phyloP scores from a whole-genome alignment of 2,113 vertebrate genomes.

The Eulemur rufifrons region DNA sequence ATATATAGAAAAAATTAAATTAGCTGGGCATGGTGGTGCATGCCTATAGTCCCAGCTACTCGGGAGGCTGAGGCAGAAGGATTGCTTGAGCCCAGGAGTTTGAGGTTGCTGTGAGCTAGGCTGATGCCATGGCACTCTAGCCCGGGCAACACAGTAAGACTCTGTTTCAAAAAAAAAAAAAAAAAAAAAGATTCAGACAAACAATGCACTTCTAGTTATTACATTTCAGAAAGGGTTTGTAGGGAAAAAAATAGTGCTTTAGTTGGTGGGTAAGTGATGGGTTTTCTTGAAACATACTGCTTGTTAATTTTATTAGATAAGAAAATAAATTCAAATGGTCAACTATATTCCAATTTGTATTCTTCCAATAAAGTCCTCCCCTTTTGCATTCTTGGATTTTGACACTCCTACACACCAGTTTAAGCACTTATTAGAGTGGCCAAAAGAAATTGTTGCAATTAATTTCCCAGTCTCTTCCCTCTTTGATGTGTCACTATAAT shows the following conservation, averaged over 20 bases:
- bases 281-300: constrained; percentile 66
- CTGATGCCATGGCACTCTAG: no score
- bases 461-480: constrained; percentile 80
- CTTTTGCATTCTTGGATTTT: constrained; percentile 72
- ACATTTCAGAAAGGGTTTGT: neutral
- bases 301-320: constrained; percentile 72
- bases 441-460: constrained; percentile 83
- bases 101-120: no score
- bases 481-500: constrained; percentile 82
- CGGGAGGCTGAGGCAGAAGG: no score
- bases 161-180: no score
- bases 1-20: no score
- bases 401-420: constrained; percentile 81
- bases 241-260: neutral
- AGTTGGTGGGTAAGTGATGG: constrained; percentile 22
- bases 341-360: constrained; percentile 71
- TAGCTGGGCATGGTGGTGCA: no score
- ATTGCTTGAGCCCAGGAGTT: no score
- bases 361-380: constrained; percentile 74
- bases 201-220: neutral
- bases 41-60: no score
- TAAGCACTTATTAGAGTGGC: constrained; percentile 74
- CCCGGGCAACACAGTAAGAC: no score
- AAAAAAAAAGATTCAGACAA: neutral
- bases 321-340: constrained; percentile 74